These are phyloP conservation scores for Hypsopygia costalis DNA, from an alignment of 2,888 invertebrate species.

Conservation along the genomic window DNA sequence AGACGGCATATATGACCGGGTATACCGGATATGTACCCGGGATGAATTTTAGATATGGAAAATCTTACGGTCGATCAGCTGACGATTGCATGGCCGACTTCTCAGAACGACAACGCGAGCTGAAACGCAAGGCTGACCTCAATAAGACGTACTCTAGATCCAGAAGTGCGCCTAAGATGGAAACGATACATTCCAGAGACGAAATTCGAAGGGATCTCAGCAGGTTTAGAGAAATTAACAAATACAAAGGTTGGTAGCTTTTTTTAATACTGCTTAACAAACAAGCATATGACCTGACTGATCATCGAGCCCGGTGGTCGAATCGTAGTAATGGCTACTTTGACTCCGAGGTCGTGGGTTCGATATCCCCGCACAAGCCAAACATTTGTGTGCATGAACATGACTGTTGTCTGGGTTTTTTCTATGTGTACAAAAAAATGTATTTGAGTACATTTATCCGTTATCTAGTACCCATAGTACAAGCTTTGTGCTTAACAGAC, in stretches of 20 bases:
- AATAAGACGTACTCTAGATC: constrained; percentile 69
- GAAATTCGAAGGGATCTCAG: constrained; percentile 73
- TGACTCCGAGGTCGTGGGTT: too few species aligned
- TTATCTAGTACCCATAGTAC: too few species aligned
- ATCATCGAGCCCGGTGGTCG: too few species aligned
- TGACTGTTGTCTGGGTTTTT: too few species aligned
- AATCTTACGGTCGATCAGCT: constrained; percentile 79
- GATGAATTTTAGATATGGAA: constrained; percentile 82
- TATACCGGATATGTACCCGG: constrained; percentile 88
- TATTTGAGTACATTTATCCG: too few species aligned
- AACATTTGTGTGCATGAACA: too few species aligned
- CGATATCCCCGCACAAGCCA: too few species aligned
- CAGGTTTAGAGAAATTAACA: constrained; percentile 74
- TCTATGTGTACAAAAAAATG: too few species aligned
- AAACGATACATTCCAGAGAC: constrained; percentile 76
- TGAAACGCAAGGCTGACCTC: constrained; percentile 59
- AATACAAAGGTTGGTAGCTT: constrained; percentile 57
- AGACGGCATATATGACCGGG: constrained; percentile 82
- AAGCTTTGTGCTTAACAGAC: too few species aligned
- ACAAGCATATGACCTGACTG: too few species aligned
- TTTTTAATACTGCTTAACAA: too few species aligned
- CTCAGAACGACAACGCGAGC: constrained; percentile 64
- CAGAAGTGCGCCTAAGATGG: constrained; percentile 79
- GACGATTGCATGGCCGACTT: constrained; percentile 82
- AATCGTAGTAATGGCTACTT: too few species aligned